Conservation (phyloP, 2,888 invertebrate species). For the Agrypnus murinus region DNA sequence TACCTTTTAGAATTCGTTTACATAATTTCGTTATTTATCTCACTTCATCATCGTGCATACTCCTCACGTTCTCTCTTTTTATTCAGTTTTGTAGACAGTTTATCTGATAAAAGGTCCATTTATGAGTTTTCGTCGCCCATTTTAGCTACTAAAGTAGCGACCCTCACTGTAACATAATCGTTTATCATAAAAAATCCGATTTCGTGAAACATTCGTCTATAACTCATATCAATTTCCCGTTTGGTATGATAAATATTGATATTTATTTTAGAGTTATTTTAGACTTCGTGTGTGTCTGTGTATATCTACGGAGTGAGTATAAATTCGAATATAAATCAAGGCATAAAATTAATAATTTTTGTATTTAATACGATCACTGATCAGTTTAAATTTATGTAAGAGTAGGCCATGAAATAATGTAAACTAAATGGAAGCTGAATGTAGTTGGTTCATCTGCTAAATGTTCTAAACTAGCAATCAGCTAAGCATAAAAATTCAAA, state of each 20-base stretch:
- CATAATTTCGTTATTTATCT: constrained; percentile 41
- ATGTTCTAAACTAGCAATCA: too few relatives aligned
- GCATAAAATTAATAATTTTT: too few relatives aligned
- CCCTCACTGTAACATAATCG: constrained; percentile 56
- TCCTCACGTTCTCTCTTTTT: constrained; percentile 45
- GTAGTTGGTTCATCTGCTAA: too few relatives aligned
- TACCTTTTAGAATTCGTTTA: constrained; percentile 30
- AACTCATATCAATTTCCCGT: constrained; percentile 56
- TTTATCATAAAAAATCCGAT: constrained; percentile 61
- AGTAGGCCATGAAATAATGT: too few relatives aligned
- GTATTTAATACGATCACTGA: too few relatives aligned
- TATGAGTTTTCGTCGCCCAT: constrained; percentile 54
- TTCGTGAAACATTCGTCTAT: constrained; percentile 58
- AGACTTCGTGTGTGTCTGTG: background rate
- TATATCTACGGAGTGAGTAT: too few relatives aligned
- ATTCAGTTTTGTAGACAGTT: constrained; percentile 50
- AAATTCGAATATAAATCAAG: too few relatives aligned
- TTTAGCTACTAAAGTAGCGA: constrained; percentile 57
- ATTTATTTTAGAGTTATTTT: constrained; percentile 44
- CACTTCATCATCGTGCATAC: constrained; percentile 38
- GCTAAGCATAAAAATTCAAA: too few relatives aligned
- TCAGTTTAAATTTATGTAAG: too few relatives aligned
- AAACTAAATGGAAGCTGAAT: too few relatives aligned
- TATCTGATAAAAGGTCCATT: constrained; percentile 52
- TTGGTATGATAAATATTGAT: constrained; percentile 48